Evolutionary conservation across 2,888 invertebrate genomes (phyloP).

Genomic region (Smittia aterrima): DNA sequence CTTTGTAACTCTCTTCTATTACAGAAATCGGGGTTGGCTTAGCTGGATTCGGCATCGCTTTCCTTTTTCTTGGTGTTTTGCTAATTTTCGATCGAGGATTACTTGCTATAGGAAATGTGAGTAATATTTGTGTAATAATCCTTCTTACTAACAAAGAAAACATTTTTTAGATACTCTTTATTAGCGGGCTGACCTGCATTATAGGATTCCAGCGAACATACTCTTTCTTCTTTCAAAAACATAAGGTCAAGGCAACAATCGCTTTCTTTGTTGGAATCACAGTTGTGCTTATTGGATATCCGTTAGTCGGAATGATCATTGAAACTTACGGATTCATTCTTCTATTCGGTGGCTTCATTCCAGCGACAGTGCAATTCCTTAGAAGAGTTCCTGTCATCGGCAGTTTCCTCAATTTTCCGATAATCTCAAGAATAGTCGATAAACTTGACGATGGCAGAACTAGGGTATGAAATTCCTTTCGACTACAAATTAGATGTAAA

Average conservation of each 20-base stretch:
- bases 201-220: constrained; percentile 94
- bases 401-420: constrained; percentile 82
- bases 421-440: constrained; percentile 70
- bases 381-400: constrained; percentile 90
- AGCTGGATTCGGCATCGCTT: constrained; percentile 92
- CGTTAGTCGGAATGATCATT: constrained; percentile 91
- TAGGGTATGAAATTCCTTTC: constrained; percentile 22
- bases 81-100: constrained; percentile 95
- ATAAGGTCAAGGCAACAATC: constrained; percentile 86
- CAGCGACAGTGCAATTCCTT: constrained; percentile 92
- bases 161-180: constrained; percentile 84
- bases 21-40: constrained; percentile 96
- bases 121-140: constrained; percentile 50
- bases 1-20: constrained; percentile 48
- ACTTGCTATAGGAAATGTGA: constrained; percentile 98
- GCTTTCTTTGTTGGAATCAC: constrained; percentile 92
- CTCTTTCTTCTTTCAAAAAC: constrained; percentile 95
- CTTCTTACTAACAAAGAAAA: background rate
- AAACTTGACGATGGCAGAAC: constrained; percentile 25
- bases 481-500: constrained; percentile 10
- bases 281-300: constrained; percentile 92
- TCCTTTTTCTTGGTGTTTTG: constrained; percentile 89
- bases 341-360: constrained; percentile 93
- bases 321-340: constrained; percentile 95
- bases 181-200: constrained; percentile 90